phyloP scores from a whole-genome alignment of 2,888 invertebrate genomes.

The Hydrotaea cyrtoneurina region DNA sequence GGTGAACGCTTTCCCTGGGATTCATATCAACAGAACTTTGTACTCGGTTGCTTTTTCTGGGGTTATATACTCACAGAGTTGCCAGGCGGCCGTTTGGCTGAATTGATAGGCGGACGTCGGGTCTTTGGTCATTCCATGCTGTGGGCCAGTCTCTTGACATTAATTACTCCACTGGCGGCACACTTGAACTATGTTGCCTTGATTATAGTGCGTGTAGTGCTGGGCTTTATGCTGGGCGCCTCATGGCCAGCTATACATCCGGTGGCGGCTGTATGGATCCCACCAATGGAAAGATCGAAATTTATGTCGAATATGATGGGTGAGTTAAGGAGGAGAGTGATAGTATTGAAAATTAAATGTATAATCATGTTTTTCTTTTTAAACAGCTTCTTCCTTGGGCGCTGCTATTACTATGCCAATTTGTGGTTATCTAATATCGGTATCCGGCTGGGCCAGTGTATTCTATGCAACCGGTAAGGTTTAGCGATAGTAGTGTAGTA shows the following conservation, averaged over 20 bases:
- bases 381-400: slow-evolving; percentile 92
- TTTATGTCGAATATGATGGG: slow-evolving; percentile 97
- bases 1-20: slow-evolving; percentile 88
- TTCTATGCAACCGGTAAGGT: slow-evolving; percentile 90
- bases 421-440: slow-evolving; percentile 90
- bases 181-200: slow-evolving; percentile 86
- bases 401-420: slow-evolving; percentile 95
- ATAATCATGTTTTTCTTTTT: slow-evolving; percentile 47
- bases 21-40: slow-evolving; percentile 88
- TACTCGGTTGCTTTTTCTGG: slow-evolving; percentile 95
- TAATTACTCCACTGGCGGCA: slow-evolving; percentile 90
- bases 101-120: slow-evolving; percentile 89
- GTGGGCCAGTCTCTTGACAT: slow-evolving; percentile 89
- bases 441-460: slow-evolving; percentile 93
- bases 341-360: neutral
- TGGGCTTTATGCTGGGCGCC: slow-evolving; percentile 90
- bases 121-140: slow-evolving; percentile 94
- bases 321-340: slow-evolving; percentile 79
- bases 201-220: slow-evolving; percentile 86
- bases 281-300: slow-evolving; percentile 95
- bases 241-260: slow-evolving; percentile 97
- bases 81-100: slow-evolving; percentile 93
- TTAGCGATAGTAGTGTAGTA: neutral
- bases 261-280: slow-evolving; percentile 96
- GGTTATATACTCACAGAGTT: slow-evolving; percentile 94